Evolutionary conservation across 2,888 invertebrate species (phyloP).

Genomic region (Bugula neritina): DNA sequence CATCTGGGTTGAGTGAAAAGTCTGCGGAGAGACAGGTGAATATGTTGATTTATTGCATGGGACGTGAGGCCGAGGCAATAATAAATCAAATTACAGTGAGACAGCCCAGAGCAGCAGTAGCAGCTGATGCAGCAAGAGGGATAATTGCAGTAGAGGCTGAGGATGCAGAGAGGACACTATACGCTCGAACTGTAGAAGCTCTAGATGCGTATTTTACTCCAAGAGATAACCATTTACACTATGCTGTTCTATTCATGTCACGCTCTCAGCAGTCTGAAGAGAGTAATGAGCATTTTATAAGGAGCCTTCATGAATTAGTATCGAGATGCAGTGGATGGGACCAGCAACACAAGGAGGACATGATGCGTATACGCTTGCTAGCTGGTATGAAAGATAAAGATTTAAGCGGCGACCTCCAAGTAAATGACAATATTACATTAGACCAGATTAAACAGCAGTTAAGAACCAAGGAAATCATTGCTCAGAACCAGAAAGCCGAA

Average conservation of each 20-base stretch:
- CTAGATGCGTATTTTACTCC: conserved; percentile 14
- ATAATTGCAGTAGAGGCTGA: conserved; percentile 6
- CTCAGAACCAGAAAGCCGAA: background rate
- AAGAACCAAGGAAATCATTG: conserved; percentile 16
- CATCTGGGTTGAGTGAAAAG: background rate
- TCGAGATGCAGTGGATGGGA: conserved; percentile 16
- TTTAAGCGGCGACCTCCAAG: background rate
- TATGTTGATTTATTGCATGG: conserved; percentile 7
- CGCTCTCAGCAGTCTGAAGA: background rate
- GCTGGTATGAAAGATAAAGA: conserved; percentile 21
- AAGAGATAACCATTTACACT: background rate
- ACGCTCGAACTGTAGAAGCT: conserved; percentile 7
- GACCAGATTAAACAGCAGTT: background rate
- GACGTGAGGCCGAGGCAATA: background rate
- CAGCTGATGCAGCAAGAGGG: background rate
- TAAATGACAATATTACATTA: conserved; percentile 8
- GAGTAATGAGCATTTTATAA: background rate
- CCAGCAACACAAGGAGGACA: background rate
- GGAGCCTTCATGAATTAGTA: background rate
- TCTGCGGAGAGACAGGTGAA: background rate
- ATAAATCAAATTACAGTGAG: background rate
- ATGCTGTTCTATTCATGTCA: background rate
- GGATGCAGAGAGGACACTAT: conserved; percentile 1
- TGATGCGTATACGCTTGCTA: background rate
- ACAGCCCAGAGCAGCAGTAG: background rate